Evolutionary conservation across 37 sponge, comb jelly and placozoan genomes (phyloP), one percentile per base, ranked within the genome.

Genomic region (Agelas oroides): DNA sequence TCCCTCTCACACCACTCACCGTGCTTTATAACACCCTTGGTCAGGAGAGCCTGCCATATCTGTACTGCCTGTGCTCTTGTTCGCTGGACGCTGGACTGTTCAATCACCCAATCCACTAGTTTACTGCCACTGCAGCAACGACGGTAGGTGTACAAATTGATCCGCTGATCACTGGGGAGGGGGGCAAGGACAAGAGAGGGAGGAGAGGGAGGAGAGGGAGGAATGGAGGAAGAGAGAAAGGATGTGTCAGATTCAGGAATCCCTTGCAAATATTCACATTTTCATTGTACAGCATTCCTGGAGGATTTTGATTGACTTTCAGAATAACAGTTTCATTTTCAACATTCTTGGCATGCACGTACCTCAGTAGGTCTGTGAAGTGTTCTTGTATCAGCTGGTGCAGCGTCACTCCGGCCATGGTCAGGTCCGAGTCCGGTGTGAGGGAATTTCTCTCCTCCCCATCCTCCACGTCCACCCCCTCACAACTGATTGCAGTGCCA

Each of bases 11-110:
- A 34, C 2, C 25, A 57, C 89, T 15, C 69, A 95, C 96, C 85
- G 55, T 95, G 90, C 57, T 89, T 55, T 20, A 95, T 75, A n/a
- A 95, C 85, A 1, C 88, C 90, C 58, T 92, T 90, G 5, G 79
- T 85, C 32, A 95, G 85, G 3, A 95, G 87, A 0, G 90, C 92
- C 73, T 95, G 96, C 96, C 92, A 92, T 90, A 95, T 95, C 32
- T 89, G 85, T 15, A 91, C 77, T 8, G 83, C 96, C 82, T 91
- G 89, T 23, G 53, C 64, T 24, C 96, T 53, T 27, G 90, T 80
- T 13, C 92, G 65, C 11, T 62, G 61, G 14, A 72, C 53, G 23
- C 78, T 53, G 17, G 92, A 86, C 71, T 95, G 86, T 8, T 40
- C 64, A 11, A 92, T 71, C 54, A 92, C 72, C 92, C 92, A 95